phyloP scores from a whole-genome alignment of 2,113 vertebrate genomes.

The Lepus timidus region DNA sequence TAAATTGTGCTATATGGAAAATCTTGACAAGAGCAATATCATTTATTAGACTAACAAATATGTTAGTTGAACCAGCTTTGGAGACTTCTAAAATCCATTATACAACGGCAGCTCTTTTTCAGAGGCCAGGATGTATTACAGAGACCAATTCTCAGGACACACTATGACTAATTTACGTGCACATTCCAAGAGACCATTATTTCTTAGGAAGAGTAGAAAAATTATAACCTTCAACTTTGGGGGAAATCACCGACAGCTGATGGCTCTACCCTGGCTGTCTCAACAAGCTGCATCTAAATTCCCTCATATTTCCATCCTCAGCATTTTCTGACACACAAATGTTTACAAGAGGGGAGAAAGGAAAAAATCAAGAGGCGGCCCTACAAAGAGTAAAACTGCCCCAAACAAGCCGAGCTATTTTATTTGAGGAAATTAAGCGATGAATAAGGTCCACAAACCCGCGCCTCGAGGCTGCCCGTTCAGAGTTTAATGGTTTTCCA shows the following conservation, averaged over 20 bases:
- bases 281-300: conserved; percentile 65
- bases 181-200: conserved; percentile 80
- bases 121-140: conserved; percentile 81
- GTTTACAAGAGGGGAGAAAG: background rate
- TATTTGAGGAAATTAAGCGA: background rate
- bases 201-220: conserved; percentile 78
- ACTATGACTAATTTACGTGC: conserved; percentile 81
- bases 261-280: conserved; percentile 62
- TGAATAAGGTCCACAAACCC: background rate
- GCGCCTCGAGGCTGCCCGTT: background rate
- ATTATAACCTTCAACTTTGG: conserved; percentile 80
- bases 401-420: background rate
- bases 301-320: conserved; percentile 57
- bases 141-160: conserved; percentile 82
- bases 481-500: background rate
- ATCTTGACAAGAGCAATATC: conserved; percentile 84
- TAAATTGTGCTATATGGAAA: conserved; percentile 85
- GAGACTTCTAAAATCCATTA: conserved; percentile 84
- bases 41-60: conserved; percentile 86
- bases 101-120: conserved; percentile 77
- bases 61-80: conserved; percentile 84
- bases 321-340: conserved; percentile 56
- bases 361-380: background rate
- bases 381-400: conserved; percentile 9
- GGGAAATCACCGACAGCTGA: conserved; percentile 74